Percentiles rank a stretch among this genome's conserved stretches.
phyloP scores from a whole-genome alignment of 2,797 vertebrate genomes.

The Helostoma temminkii region DNA sequence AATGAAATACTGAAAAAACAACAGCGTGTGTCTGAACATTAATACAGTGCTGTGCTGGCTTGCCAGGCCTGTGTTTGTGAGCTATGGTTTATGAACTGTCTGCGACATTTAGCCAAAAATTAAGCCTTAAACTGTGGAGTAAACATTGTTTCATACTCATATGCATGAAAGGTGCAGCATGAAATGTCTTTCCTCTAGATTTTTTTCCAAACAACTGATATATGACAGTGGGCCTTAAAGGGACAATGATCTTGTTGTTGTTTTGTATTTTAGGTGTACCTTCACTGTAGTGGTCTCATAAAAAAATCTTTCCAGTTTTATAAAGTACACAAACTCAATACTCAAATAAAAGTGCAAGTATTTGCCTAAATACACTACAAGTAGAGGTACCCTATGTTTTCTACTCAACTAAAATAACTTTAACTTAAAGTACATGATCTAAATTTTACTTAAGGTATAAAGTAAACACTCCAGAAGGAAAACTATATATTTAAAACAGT shows the following conservation, averaged over 20 bases:
- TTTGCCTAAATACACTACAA: too few species aligned
- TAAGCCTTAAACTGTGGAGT: conserved; percentile 14
- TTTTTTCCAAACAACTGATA: conserved; percentile 1
- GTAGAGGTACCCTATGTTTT: too few species aligned
- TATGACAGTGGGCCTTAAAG: not conserved
- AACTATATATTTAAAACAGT: too few species aligned
- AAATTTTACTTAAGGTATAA: too few species aligned
- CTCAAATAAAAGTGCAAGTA: too few species aligned
- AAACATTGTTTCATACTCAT: conserved; percentile 1
- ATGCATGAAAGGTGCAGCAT: not conserved
- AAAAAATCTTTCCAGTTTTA: too few species aligned
- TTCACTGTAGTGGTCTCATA: too few species aligned
- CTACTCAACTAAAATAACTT: too few species aligned
- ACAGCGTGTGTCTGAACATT: conserved; percentile 19
- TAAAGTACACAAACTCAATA: too few species aligned
- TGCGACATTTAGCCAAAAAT: conserved; percentile 58
- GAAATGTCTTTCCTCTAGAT: not conserved
- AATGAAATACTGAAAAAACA: conserved; percentile 9
- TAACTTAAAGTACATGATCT: too few species aligned
- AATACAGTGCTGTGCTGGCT: conserved; percentile 11
- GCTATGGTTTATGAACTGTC: conserved; percentile 17
- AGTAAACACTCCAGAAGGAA: too few species aligned
- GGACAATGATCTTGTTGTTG: not conserved
- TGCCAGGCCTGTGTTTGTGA: conserved; percentile 19
- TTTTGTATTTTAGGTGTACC: too few species aligned